These are phyloP conservation scores for Seriola rivoliana DNA, from an alignment of 2,113 vertebrate species.

Conservation along the genomic window DNA sequence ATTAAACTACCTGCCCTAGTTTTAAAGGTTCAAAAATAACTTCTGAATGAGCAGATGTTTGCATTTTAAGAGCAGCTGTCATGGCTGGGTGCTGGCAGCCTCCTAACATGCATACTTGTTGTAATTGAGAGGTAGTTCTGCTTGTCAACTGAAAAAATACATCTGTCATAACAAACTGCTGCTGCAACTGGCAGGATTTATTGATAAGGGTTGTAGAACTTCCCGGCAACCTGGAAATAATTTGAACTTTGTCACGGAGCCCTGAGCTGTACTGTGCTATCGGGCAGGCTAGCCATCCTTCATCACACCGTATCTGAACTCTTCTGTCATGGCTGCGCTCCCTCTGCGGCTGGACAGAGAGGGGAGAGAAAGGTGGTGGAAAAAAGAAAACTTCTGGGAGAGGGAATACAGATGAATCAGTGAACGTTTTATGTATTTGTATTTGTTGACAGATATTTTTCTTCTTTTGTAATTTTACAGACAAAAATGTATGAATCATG, in stretches of 20 bases:
- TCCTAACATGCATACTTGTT: conserved; percentile 64
- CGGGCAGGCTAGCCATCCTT: conserved; percentile 60
- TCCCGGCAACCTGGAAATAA: conserved; percentile 72
- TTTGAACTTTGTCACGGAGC: conserved; percentile 77
- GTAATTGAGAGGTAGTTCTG: conserved; percentile 78
- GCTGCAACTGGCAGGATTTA: conserved; percentile 64
- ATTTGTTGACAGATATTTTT: background rate
- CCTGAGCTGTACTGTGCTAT: conserved; percentile 53
- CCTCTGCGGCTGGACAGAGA: background rate
- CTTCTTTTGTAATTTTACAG: background rate
- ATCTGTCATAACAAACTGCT: conserved; percentile 76
- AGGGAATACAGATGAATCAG: conserved; percentile 1
- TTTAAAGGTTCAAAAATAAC: conserved; percentile 79
- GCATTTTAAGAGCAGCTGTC: conserved; percentile 81
- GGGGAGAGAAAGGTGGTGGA: background rate
- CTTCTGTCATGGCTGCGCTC: conserved; percentile 62
- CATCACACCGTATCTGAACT: conserved; percentile 66
- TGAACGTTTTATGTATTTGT: background rate
- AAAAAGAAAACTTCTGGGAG: background rate
- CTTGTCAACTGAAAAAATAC: conserved; percentile 77
- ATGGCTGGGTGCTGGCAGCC: conserved; percentile 54
- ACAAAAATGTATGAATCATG: background rate
- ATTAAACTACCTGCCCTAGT: conserved; percentile 80
- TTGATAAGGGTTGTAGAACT: conserved; percentile 71
- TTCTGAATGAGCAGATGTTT: conserved; percentile 81